Evolutionary conservation across 1,140 invertebrate species (phyloP), one percentile per base, ranked within the genome.

Genomic region (Pantala flavescens): DNA sequence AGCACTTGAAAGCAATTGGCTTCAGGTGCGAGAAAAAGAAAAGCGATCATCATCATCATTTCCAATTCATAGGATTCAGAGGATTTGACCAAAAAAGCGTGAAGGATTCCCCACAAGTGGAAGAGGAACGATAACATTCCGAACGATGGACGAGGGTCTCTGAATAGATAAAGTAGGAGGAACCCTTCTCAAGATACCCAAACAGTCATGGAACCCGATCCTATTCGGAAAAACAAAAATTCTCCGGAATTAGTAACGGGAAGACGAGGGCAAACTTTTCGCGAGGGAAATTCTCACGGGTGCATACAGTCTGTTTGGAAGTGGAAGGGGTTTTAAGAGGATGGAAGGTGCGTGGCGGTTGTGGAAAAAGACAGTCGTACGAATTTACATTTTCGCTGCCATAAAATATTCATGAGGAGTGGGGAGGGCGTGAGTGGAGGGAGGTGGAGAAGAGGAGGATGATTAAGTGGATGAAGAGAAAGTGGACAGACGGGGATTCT

Each of bases 401-500:
- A 63, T 63, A 63, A 63, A 63, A 63, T 63, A 63, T 63, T 19
- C 49, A 63, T 63, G 49, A 63, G 49, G 49, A 63, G n/a, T 63
- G 49, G 12, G 49, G 3, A 12, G 16, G n/a, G 49, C 49, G 49
- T 63, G 49, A 14, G 5, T 16, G 49, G 12, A 12, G 49, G 12
- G 49, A 21, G 49, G 49, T 7, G 49, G 12, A 12, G 12, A 12
- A 21, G 49, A 63, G 2, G 49, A 12, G 12, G 49, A 21, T 16
- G 49, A 63, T 63, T 63, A 16, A 63, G 49, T 63, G 49, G 49
- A 19, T 3, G 12, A 12, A 63, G 49, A 16, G 49, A 63, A 12
- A 21, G 28, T 36, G 28, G 28, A 36, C 28, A 36, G 3, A 36
- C 28, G 9, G 28, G 28, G 28, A 36, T 36, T 36, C 28, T 5